Base-by-base conservation (phyloP, 2,888 invertebrate genomes). In the Agrotis clavis region DNA sequence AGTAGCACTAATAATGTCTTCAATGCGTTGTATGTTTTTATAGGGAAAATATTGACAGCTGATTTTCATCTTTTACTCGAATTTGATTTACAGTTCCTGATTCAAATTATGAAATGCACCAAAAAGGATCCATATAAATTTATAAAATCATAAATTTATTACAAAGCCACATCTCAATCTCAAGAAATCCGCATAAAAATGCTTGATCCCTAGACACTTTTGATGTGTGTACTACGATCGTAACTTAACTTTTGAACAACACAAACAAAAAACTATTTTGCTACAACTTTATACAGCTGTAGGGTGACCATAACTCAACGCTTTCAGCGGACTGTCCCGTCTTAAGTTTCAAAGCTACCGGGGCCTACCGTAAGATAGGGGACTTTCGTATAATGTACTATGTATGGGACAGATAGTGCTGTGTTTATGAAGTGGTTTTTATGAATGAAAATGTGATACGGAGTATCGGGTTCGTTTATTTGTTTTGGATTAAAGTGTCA, bases 221-320 rank as follows among this genome's bases (percentile, higher is more conserved):
- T n/a, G n/a, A n/a, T n/a, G n/a, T n/a, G n/a, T n/a, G n/a, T n/a
- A 89, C 83, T 83, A 83, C 80, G 83, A 87, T 87, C 90, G 87
- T 89, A 90, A 90, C 87, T 90, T 89, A 87, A 84, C 86, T 86
- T 88, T 85, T 86, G 75, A 85, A 89, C 35, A 90, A 92, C 84
- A 87, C 88, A 89, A 90, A 87, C 47, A 77, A 72, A 71, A 63
- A 71, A 90, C 89, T 85, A 88, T 85, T 89, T 83, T 82, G 86
- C 87, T 90, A 91, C 86, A 89, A 89, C 90, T 90, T 89, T 91
- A 91, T 91, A 86, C 88, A 83, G 61, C 18, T 62, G 76, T 90
- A 85, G 83, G 75, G 81, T 71, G 70, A 61, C 84, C 87, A 91
- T 84, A 60, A 45, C n/a, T 86, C 65, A 65, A 16, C 65, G 35